Conservation (phyloP, 2,113 vertebrate species). For the Odontophorus gujanensis region DNA sequence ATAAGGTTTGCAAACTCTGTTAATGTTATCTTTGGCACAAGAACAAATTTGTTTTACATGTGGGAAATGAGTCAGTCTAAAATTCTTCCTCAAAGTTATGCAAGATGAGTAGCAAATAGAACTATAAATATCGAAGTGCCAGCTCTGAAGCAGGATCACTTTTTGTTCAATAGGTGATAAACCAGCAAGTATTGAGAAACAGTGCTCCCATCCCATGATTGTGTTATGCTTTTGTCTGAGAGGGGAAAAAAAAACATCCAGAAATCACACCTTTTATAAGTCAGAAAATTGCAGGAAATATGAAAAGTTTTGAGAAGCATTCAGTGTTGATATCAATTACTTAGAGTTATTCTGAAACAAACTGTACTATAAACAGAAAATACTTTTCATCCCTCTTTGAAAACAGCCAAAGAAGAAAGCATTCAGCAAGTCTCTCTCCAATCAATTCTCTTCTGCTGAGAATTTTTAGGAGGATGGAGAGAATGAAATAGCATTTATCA, state of each 20-base stretch:
- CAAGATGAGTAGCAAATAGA: background rate
- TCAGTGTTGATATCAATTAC: background rate
- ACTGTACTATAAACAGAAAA: background rate
- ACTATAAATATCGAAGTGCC: background rate
- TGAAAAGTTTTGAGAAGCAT: background rate
- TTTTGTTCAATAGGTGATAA: background rate
- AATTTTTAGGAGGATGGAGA: background rate
- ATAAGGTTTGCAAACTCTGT: background rate
- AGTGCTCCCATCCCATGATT: background rate
- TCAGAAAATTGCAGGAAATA: background rate
- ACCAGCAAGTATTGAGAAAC: background rate
- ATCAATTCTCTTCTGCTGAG: background rate
- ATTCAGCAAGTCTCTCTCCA: background rate
- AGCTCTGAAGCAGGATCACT: background rate
- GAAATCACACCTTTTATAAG: background rate
- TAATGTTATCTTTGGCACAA: too few relatives aligned
- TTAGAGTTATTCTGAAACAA: background rate
- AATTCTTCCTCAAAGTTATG: background rate
- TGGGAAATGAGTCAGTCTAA: background rate
- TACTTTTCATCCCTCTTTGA: background rate
- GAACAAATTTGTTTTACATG: background rate
- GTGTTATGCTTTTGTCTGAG: background rate
- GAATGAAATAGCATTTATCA: background rate
- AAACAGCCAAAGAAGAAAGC: background rate
- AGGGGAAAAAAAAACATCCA: background rate